Percentiles rank a stretch among this genome's conserved stretches.
These are phyloP conservation scores for Sardinella longiceps DNA, from an alignment of 2,797 vertebrate species.

Conservation along the genomic window DNA sequence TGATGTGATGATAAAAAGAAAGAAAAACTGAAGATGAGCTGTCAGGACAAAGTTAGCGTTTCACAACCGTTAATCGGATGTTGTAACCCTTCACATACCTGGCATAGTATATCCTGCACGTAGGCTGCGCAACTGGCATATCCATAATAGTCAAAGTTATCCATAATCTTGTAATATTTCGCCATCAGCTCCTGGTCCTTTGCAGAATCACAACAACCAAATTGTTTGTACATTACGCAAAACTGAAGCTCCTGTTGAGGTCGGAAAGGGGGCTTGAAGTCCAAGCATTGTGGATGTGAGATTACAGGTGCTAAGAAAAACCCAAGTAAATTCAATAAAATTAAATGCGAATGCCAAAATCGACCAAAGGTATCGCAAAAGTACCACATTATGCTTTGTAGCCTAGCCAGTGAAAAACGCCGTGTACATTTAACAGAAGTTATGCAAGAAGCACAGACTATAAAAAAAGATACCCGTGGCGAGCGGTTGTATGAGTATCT, in stretches of 20 bases:
- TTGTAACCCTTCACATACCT: conserved; percentile 75
- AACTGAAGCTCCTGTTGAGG: conserved; percentile 80
- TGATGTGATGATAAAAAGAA: not conserved
- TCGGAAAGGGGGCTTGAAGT: conserved; percentile 92
- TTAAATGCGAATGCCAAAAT: conserved; percentile 26
- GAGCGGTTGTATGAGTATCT: conserved; percentile 36
- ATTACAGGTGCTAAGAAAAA: conserved; percentile 59
- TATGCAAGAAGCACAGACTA: conserved; percentile 33
- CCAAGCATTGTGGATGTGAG: conserved; percentile 91
- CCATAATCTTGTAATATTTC: conserved; percentile 80
- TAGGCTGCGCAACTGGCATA: conserved; percentile 81
- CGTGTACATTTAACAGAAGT: conserved; percentile 33
- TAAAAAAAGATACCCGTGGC: conserved; percentile 38
- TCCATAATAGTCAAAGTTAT: conserved; percentile 69
- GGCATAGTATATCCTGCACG: conserved; percentile 89
- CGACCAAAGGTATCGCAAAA: conserved; percentile 19
- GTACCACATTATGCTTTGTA: conserved; percentile 58
- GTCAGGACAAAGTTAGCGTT: not conserved
- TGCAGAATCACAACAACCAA: conserved; percentile 87
- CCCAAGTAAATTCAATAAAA: conserved; percentile 40
- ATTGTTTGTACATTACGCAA: conserved; percentile 85
- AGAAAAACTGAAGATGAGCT: not conserved
- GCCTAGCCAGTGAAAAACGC: not conserved
- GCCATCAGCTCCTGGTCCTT: conserved; percentile 80
- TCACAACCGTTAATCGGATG: not conserved